Conservation (phyloP, 2,888 invertebrate species). For the Agrotis ipsilon region DNA sequence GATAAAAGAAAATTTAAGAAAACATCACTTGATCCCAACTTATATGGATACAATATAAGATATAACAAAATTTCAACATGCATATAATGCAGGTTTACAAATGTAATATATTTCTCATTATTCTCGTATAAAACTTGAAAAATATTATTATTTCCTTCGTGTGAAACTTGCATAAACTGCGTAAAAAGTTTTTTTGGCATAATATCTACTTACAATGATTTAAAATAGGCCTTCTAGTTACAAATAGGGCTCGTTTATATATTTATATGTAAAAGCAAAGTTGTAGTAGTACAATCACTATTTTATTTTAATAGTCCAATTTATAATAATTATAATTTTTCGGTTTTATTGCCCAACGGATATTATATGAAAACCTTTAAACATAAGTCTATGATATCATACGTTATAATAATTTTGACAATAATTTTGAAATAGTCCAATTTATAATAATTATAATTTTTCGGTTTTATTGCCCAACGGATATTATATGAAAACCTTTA, state of each 20-base stretch:
- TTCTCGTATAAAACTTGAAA: slow-evolving; percentile 42
- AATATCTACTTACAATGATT: slow-evolving; percentile 13
- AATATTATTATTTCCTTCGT: slow-evolving; percentile 27
- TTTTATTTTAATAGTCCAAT: slow-evolving; percentile 16
- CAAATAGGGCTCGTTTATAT: background rate
- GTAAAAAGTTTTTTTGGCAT: slow-evolving; percentile 25
- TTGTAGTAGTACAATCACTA: slow-evolving; percentile 16
- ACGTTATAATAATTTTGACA: no score
- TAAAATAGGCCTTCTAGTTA: slow-evolving; percentile 15
- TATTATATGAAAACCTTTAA: background rate
- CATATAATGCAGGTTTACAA: slow-evolving; percentile 1
- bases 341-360: slow-evolving; percentile 2
- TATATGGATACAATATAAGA: slow-evolving; percentile 1
- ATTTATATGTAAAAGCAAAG: slow-evolving; percentile 11
- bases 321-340: slow-evolving; percentile 7
- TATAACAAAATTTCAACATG: background rate
- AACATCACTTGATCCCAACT: slow-evolving; percentile 6
- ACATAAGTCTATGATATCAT: background rate
- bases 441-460: no score
- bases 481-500: no score
- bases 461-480: no score
- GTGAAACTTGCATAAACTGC: slow-evolving; percentile 24
- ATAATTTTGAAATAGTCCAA: no score
- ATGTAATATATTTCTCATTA: slow-evolving; percentile 6
- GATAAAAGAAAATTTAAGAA: background rate